phyloP scores from a whole-genome alignment of 1,140 invertebrate species.

The Leptinotarsa undecemlineata region DNA sequence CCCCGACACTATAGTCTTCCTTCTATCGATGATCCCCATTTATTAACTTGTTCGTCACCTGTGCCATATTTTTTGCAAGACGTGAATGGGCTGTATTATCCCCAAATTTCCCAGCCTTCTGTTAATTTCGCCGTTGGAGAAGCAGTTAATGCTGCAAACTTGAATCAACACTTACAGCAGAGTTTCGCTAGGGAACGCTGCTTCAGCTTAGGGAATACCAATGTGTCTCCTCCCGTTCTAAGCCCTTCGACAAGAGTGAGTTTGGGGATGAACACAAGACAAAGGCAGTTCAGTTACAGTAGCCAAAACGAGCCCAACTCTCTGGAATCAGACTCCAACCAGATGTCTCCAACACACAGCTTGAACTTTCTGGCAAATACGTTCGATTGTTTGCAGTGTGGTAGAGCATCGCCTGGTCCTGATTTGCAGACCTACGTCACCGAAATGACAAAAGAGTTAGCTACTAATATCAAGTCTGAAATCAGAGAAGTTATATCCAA shows the following conservation, averaged over 20 bases:
- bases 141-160: slow-evolving; percentile 60
- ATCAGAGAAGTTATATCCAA: slow-evolving; percentile 77
- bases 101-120: slow-evolving; percentile 51
- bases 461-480: slow-evolving; percentile 80
- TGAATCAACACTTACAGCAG: slow-evolving; percentile 51
- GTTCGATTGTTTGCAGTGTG: slow-evolving; percentile 61
- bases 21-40: slow-evolving; percentile 62
- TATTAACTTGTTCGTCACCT: slow-evolving; percentile 50
- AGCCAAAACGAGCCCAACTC: slow-evolving; percentile 72
- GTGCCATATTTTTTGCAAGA: slow-evolving; percentile 53
- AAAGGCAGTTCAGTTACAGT: slow-evolving; percentile 69
- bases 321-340: slow-evolving; percentile 60
- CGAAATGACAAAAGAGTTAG: slow-evolving; percentile 75
- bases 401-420: slow-evolving; percentile 67
- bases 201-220: slow-evolving; percentile 63
- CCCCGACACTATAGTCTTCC: slow-evolving; percentile 65
- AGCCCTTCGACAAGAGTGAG: slow-evolving; percentile 67
- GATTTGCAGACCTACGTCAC: slow-evolving; percentile 74
- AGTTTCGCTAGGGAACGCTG: slow-evolving; percentile 56
- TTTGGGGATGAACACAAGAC: slow-evolving; percentile 61
- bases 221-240: slow-evolving; percentile 57
- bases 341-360: slow-evolving; percentile 59
- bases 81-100: slow-evolving; percentile 49
- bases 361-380: slow-evolving; percentile 58
- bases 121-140: slow-evolving; percentile 71